A percentile compares a stretch with the other conserved stretches of the same genome.
Conservation (phyloP, 2,888 invertebrate genomes). For the Melinaea menophilus region DNA sequence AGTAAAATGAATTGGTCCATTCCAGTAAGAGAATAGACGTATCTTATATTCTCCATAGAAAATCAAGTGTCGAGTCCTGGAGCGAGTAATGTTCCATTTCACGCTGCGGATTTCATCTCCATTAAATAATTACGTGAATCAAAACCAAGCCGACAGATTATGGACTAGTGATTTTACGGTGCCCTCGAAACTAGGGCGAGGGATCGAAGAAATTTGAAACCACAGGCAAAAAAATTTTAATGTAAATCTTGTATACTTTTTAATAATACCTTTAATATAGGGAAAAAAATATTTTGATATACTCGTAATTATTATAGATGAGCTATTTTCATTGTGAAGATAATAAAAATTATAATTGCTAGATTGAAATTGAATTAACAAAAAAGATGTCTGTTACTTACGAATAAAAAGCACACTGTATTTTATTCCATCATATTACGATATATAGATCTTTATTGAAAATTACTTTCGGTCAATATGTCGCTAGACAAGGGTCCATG, state of each 20-base stretch:
- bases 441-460: slow-evolving; percentile 32
- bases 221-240: neutral
- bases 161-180: slow-evolving; percentile 21
- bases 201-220: slow-evolving; percentile 3
- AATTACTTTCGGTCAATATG: slow-evolving; percentile 35
- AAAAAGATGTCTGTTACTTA: neutral
- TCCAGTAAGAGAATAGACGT: slow-evolving; percentile 10
- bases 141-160: slow-evolving; percentile 34
- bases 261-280: too few relatives aligned
- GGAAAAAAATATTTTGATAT: too few relatives aligned
- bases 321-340: neutral
- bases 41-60: slow-evolving; percentile 32
- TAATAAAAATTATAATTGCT: neutral
- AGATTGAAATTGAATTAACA: neutral
- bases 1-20: neutral
- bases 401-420: slow-evolving; percentile 18
- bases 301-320: too few relatives aligned
- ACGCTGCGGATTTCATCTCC: slow-evolving; percentile 67
- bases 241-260: neutral
- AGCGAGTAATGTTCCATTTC: slow-evolving; percentile 68
- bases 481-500: slow-evolving; percentile 29
- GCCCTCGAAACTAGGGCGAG: slow-evolving; percentile 19
- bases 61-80: slow-evolving; percentile 45
- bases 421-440: slow-evolving; percentile 26
- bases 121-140: slow-evolving; percentile 62